Base-by-base conservation (phyloP, 2,113 vertebrate species). In the Origma solitaria region DNA sequence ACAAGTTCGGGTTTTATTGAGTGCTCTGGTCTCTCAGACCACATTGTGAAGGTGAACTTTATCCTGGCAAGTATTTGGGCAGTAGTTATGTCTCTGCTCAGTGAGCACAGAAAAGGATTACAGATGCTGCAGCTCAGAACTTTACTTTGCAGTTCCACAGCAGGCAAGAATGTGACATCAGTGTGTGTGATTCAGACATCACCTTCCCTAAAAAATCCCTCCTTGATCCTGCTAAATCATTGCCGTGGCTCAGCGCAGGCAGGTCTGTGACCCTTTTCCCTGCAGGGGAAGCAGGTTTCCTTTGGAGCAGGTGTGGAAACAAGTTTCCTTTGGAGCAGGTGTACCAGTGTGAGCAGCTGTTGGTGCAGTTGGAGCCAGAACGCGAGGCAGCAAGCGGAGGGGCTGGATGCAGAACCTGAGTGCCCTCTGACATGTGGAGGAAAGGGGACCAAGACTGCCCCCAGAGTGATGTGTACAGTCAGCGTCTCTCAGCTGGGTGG, bases 1-100 rank as follows among this genome's bases (percentile, higher is more conserved):
- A 82, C 53, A 57, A 82, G 78, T 65, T 96, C 90, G 97, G 88
- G 68, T 95, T 96, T 96, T 95, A 35, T n/a, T 85, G 82, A 83
- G 79, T 70, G 94, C 92, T 91, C 50, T 94, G 92, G 76, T 83
- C 75, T 96, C 90, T 93, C 96, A 95, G 96, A 28, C 37, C 12
- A 21, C 6, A 0, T 51, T 51, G 27, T 3, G 3, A 58, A 28
- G 47, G 68, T 75, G 45, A 56, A 15, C 13, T 64, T n/a, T 75
- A 19, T 56, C 68, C 66, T 70, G 54, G 60, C 31, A 40, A 14
- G 38, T 69, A 38, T 64, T 57, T 58, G 62, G 58, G 64, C 66
- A 80, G 58, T 50, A 25, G 19, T 44, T 60, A 28, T 2, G 10
- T 76, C 66, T 76, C 60, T 80, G 79, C 66, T 9, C 12, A 38